Base-by-base conservation (phyloP, 2,888 invertebrate genomes). In the Diaprepes abbreviatus region DNA sequence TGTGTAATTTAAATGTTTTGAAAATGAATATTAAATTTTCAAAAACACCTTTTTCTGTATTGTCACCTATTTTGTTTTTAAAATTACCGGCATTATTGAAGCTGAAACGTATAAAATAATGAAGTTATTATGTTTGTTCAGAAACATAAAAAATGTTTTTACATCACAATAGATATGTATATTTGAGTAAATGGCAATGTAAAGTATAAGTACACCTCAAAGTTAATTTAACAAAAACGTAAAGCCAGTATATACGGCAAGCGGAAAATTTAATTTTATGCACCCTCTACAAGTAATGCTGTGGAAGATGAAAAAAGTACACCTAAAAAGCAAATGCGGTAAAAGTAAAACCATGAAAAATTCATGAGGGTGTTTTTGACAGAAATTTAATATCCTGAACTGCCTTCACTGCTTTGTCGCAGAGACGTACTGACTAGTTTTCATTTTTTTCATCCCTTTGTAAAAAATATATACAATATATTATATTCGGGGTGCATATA, bases 311-410 rank as follows among this genome's bases (percentile, higher is more conserved):
- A 59, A 60, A 67, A 67, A 67, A 52, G 54, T 54, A 67, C 60
- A 67, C 60, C 59, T 59, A 52, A 40, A 50, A 52, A 66, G 66
- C 66, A 52, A 60, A 59, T 45, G 66, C 59, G 57, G 66, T 54
- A 66, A 66, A 60, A 40, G 66, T 66, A 55, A 54, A 60, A 60
- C 55, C 54, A 67, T 67, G 60, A 67, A 67, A 67, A 67, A 67
- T 67, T 67, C 67, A 67, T 67, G 67, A 67, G 55, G 24, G 36
- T 40, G 55, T 60, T 60, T 66, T 67, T 67, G 67, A 62, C 67
- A 67, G 66, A 67, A 67, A 67, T 67, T 67, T 67, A 67, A 67
- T 67, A 67, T 54, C 60, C 67, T 21, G 17, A 64, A 55, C 54
- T 55, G 64, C 43, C 33, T 40, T 50, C 21, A 21, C 48, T 60